Conservation (phyloP, 2,797 vertebrate species). For the Eupleurogrammus muticus region DNA sequence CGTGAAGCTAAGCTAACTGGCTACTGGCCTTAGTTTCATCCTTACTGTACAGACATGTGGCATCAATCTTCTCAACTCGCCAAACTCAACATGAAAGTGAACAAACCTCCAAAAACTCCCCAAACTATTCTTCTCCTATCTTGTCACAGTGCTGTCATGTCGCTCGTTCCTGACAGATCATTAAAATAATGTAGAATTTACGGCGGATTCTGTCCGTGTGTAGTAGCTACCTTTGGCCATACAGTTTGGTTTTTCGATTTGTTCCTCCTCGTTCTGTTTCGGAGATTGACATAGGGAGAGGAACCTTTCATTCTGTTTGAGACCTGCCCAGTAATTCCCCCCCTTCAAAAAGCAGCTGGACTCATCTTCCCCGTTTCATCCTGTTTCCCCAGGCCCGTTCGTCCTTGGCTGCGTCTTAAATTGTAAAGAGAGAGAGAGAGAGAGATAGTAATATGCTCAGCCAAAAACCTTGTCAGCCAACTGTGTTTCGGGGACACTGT, state of each 20-base stretch:
- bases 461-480: slow-evolving; percentile 56
- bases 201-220: neutral
- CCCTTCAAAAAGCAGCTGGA: slow-evolving; percentile 47
- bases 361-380: slow-evolving; percentile 44
- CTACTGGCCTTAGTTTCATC: too few relatives aligned
- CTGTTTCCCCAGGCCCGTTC: slow-evolving; percentile 30
- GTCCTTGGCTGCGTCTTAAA: slow-evolving; percentile 34
- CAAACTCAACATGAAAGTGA: too few relatives aligned
- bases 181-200: neutral
- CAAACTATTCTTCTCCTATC: neutral
- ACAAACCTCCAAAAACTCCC: too few relatives aligned
- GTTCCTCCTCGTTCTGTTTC: neutral
- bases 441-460: slow-evolving; percentile 28
- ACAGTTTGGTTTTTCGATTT: slow-evolving; percentile 7
- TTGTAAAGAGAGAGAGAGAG: slow-evolving; percentile 28
- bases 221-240: neutral
- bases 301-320: slow-evolving; percentile 49
- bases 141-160: neutral
- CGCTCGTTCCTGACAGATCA: slow-evolving; percentile 1
- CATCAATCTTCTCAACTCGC: too few relatives aligned
- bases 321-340: slow-evolving; percentile 46
- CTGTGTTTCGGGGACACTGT: slow-evolving; percentile 62
- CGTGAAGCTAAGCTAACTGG: too few relatives aligned
- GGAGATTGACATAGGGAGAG: slow-evolving; percentile 14
- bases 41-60: too few relatives aligned